These are phyloP conservation scores for Glaucidium brasilianum DNA, from an alignment of 2,113 vertebrate species.

Conservation along the genomic window DNA sequence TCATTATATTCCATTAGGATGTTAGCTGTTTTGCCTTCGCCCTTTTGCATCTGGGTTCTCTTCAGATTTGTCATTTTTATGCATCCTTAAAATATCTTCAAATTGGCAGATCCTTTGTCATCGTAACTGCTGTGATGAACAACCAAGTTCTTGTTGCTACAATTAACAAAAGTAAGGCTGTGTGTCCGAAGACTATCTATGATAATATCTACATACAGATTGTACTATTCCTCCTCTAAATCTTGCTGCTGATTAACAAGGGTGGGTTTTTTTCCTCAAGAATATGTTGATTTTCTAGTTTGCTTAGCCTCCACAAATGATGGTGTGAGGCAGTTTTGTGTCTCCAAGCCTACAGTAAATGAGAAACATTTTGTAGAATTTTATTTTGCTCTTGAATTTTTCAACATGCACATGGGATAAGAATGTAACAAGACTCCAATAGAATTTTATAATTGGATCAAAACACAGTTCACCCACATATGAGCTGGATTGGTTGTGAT, in stretches of 20 bases:
- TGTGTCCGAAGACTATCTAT: background rate
- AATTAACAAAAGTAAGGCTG: background rate
- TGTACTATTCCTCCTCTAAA: background rate
- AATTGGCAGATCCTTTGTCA: background rate
- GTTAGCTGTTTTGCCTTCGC: background rate
- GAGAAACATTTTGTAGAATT: constrained; percentile 47
- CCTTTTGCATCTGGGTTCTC: background rate
- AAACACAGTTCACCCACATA: constrained; percentile 65
- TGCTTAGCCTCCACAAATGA: constrained; percentile 11
- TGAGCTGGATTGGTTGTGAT: constrained; percentile 57
- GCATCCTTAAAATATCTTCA: background rate
- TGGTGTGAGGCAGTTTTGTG: background rate
- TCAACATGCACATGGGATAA: constrained; percentile 45
- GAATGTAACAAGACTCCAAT: constrained; percentile 51
- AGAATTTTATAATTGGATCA: constrained; percentile 64
- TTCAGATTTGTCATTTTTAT: background rate
- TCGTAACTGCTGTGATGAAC: background rate
- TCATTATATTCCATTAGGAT: background rate
- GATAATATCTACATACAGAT: background rate
- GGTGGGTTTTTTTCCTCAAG: background rate
- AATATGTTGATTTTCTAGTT: background rate
- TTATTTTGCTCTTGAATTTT: constrained; percentile 48
- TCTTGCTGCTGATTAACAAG: background rate
- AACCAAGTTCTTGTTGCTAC: background rate
- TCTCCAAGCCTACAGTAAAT: constrained; percentile 43